Conservation (phyloP, 2,113 vertebrate genomes). For the Oryzias melastigma region DNA sequence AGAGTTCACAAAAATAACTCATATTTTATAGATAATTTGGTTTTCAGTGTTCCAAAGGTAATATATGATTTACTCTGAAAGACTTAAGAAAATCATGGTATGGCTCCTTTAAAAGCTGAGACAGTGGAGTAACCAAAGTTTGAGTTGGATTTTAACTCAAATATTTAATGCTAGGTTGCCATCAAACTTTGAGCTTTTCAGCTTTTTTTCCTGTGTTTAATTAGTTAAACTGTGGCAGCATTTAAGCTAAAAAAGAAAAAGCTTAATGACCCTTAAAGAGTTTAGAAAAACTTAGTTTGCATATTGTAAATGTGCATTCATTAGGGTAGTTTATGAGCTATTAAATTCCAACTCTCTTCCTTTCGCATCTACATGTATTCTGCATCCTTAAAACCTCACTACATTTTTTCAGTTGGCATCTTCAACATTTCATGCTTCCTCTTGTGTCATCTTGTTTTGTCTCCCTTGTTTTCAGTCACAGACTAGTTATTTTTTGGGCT, state of each 20-base stretch:
- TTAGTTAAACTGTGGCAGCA: constrained; percentile 31
- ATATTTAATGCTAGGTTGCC: too few species aligned
- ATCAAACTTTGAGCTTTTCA: too few species aligned
- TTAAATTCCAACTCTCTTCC: constrained; percentile 27
- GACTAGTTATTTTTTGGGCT: neutral
- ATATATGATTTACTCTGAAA: too few species aligned
- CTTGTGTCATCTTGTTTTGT: constrained; percentile 1
- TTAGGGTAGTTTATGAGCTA: too few species aligned
- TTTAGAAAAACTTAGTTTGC: constrained; percentile 15
- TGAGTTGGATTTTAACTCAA: too few species aligned
- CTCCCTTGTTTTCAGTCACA: constrained; percentile 18
- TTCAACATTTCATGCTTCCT: neutral
- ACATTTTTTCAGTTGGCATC: neutral
- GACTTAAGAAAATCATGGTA: too few species aligned
- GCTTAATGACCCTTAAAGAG: constrained; percentile 22
- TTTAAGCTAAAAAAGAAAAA: constrained; percentile 7
- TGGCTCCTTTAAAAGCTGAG: too few species aligned
- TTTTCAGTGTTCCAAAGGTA: too few species aligned
- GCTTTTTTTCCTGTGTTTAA: constrained; percentile 5
- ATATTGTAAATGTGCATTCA: neutral
- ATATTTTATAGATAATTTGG: too few species aligned
- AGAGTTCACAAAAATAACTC: too few species aligned
- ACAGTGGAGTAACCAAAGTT: too few species aligned
- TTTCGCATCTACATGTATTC: constrained; percentile 37
- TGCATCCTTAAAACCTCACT: constrained; percentile 19